A percentile compares a stretch with the other conserved stretches of the same genome.
These are phyloP conservation scores for Euwallacea fornicatus DNA, from an alignment of 1,140 invertebrate species.

Conservation along the genomic window DNA sequence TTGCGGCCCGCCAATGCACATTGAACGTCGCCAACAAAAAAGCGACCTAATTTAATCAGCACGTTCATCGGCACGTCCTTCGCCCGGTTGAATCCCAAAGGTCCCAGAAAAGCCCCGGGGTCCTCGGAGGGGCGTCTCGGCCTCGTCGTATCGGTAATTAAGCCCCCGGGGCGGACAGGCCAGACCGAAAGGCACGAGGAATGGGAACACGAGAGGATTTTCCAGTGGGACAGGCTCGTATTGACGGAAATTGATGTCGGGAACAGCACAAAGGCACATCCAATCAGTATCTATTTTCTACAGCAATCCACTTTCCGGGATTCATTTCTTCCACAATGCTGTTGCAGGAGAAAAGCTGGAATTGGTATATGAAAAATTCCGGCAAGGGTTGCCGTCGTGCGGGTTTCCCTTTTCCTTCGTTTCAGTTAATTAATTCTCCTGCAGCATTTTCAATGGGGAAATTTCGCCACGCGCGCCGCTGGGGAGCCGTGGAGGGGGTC, in stretches of 20 bases:
- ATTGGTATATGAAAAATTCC: too few species aligned
- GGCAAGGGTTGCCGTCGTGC: too few species aligned
- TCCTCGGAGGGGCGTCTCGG: constrained; percentile 21
- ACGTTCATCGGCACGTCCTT: constrained; percentile 32
- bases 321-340: not conserved
- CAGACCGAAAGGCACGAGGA: constrained; percentile 27
- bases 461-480: too few species aligned
- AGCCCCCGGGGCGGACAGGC: constrained; percentile 22
- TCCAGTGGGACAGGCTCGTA: constrained; percentile 7
- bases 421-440: too few species aligned
- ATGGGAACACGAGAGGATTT: constrained; percentile 32
- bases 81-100: constrained; percentile 28
- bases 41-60: constrained; percentile 32
- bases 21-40: constrained; percentile 2
- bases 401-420: too few species aligned
- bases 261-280: not conserved
- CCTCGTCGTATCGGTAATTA: constrained; percentile 31
- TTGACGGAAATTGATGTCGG: not conserved
- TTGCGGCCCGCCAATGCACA: not conserved
- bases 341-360: not conserved
- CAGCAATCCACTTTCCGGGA: not conserved
- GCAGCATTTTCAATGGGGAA: too few species aligned
- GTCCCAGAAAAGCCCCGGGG: constrained; percentile 14
- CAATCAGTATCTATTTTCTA: not conserved
- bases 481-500: too few species aligned